Percentiles rank a stretch among this genome's conserved stretches.
These are phyloP conservation scores for Acrocyrtus sp. DNA, from an alignment of 2,888 invertebrate species.

Conservation along the genomic window DNA sequence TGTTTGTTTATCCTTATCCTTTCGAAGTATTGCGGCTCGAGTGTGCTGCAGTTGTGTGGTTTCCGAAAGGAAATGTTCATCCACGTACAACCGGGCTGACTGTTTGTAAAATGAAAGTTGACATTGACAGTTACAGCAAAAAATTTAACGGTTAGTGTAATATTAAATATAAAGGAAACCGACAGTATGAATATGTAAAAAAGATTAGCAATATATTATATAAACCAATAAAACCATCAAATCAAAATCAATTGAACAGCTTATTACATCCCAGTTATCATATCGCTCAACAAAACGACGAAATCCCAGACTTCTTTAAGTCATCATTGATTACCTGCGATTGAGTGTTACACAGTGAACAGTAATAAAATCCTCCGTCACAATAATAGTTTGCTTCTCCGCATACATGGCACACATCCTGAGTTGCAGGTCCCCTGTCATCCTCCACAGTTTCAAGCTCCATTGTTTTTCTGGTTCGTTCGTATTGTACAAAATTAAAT, in stretches of 20 bases:
- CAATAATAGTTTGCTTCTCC: conserved; percentile 35
- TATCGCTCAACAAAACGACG: too few species aligned
- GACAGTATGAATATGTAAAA: background rate
- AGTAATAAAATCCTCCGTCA: conserved; percentile 58
- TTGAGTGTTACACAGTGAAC: conserved; percentile 56
- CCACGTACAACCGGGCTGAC: conserved; percentile 17
- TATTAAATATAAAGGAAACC: too few species aligned
- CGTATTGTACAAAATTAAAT: too few species aligned
- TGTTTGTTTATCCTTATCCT: background rate
- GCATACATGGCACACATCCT: conserved; percentile 52
- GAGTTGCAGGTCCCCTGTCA: conserved; percentile 1
- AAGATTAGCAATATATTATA: background rate
- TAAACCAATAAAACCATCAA: background rate
- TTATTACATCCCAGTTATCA: background rate
- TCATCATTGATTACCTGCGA: conserved; percentile 54
- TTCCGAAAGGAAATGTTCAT: conserved; percentile 15
- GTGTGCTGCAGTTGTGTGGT: background rate
- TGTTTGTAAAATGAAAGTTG: too few species aligned
- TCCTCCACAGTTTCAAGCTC: conserved; percentile 31
- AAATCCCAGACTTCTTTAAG: background rate
- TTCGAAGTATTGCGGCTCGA: background rate
- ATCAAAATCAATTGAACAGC: background rate
- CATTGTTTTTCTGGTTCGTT: too few species aligned
- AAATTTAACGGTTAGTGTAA: too few species aligned
- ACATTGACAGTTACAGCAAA: too few species aligned